A percentile compares a stretch with the other conserved stretches of the same genome.
Evolutionary conservation across 2,888 invertebrate species (phyloP).

Genomic region (Cheilosia vernalis): DNA sequence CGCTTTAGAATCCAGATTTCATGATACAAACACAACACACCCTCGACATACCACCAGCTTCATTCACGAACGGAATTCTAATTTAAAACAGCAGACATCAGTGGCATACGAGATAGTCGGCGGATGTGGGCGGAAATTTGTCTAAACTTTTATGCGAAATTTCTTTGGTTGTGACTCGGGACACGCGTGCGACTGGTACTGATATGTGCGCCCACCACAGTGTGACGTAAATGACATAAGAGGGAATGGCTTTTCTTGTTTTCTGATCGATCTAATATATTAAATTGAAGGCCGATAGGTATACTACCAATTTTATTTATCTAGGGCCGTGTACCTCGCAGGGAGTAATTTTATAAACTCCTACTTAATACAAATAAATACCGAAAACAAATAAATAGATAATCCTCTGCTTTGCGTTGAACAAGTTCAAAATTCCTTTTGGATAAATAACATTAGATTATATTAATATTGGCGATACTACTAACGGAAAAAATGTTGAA

Average conservation of each 20-base stretch:
- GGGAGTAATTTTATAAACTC: too few relatives aligned
- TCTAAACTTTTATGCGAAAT: constrained; percentile 19
- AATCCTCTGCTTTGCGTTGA: too few relatives aligned
- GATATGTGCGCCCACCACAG: background rate
- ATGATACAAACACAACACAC: background rate
- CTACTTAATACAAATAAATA: too few relatives aligned
- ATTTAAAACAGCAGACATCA: constrained; percentile 1
- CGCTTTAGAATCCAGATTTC: background rate
- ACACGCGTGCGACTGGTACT: constrained; percentile 9
- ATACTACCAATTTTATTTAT: too few relatives aligned
- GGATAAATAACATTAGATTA: too few relatives aligned
- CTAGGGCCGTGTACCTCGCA: too few relatives aligned
- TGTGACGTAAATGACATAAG: constrained; percentile 4
- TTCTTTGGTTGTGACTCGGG: background rate
- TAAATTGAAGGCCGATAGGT: background rate
- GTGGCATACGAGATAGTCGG: background rate
- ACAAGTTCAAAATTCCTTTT: too few relatives aligned
- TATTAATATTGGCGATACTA: too few relatives aligned
- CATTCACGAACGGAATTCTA: constrained; percentile 4
- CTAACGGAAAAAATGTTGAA: too few relatives aligned
- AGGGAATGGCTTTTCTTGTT: background rate
- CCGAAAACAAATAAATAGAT: too few relatives aligned
- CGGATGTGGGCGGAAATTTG: background rate
- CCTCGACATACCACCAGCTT: background rate
- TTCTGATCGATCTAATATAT: background rate